Percentiles rank a stretch among this genome's conserved stretches.
Conservation (phyloP, 2,113 vertebrate genomes). For the Channa argus region DNA sequence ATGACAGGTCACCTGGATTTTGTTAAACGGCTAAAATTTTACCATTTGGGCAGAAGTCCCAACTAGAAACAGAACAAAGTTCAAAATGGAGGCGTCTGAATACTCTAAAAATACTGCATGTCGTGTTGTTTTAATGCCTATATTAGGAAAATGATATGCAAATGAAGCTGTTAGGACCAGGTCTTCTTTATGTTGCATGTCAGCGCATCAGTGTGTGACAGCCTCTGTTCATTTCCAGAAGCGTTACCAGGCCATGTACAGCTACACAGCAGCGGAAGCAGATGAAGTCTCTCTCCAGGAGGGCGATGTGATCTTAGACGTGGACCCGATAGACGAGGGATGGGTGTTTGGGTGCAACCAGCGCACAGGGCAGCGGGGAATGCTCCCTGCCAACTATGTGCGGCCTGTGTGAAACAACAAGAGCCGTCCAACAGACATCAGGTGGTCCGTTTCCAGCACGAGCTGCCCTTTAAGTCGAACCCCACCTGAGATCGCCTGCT, state of each 20-base stretch:
- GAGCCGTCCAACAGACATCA: not conserved
- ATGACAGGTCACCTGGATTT: too few relatives aligned
- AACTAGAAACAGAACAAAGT: too few relatives aligned
- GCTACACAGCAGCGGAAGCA: conserved; percentile 90
- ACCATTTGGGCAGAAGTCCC: too few relatives aligned
- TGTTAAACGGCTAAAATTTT: too few relatives aligned
- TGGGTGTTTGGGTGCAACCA: conserved; percentile 97
- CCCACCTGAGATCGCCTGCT: not conserved
- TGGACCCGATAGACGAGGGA: conserved; percentile 94
- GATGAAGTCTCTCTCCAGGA: conserved; percentile 96
- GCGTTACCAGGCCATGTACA: conserved; percentile 91
- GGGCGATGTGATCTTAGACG: conserved; percentile 91
- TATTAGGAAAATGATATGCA: too few relatives aligned
- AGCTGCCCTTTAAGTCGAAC: not conserved
- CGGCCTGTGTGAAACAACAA: conserved; percentile 83
- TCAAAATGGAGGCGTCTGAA: too few relatives aligned
- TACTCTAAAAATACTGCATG: too few relatives aligned
- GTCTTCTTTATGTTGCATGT: too few relatives aligned
- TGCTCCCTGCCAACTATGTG: conserved; percentile 96
- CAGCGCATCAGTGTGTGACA: not conserved
- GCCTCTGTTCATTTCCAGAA: conserved; percentile 78
- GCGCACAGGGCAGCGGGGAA: conserved; percentile 93
- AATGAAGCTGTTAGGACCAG: too few relatives aligned
- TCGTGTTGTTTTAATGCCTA: too few relatives aligned
- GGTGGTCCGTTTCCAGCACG: not conserved